phyloP scores from a whole-genome alignment of 2,113 vertebrate genomes.

The Lepisosteus oculatus region DNA sequence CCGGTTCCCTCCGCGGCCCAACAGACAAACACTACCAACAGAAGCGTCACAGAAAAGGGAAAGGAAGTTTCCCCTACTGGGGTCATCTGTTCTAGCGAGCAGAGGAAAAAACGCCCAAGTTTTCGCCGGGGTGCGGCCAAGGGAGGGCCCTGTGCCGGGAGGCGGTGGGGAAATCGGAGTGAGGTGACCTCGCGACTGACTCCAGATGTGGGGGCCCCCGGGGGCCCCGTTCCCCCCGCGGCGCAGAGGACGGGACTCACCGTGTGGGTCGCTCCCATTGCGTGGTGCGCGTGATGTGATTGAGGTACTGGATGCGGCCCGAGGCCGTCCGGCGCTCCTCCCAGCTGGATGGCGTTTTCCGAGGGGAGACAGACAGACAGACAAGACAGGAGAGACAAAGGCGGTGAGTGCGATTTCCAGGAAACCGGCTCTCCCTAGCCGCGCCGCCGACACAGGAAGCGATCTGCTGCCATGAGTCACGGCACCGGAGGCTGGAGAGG shows the following conservation, averaged over 20 bases:
- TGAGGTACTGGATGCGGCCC: constrained; percentile 93
- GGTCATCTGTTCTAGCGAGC: too few relatives aligned
- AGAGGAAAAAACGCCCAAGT: too few relatives aligned
- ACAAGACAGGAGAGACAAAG: constrained; percentile 38
- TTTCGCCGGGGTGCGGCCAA: too few relatives aligned
- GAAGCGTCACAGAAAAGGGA: too few relatives aligned
- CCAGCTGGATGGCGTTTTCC: constrained; percentile 68
- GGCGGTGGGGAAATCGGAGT: too few relatives aligned
- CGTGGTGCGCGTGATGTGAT: constrained; percentile 91
- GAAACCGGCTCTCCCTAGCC: constrained; percentile 37
- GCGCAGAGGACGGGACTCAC: constrained; percentile 53
- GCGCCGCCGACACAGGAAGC: background rate
- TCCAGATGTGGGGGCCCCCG: constrained; percentile 2
- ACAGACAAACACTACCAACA: too few relatives aligned
- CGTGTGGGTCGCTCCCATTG: constrained; percentile 93
- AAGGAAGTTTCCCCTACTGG: too few relatives aligned
- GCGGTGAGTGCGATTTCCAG: constrained; percentile 41
- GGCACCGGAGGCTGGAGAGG: background rate
- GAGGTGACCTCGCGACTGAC: too few relatives aligned
- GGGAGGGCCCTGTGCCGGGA: too few relatives aligned
- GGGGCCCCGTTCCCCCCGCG: background rate
- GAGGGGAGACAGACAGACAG: constrained; percentile 23
- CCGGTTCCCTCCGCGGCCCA: too few relatives aligned
- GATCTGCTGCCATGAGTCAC: background rate
- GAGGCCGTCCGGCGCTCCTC: constrained; percentile 91